Conservation (phyloP, 2,888 invertebrate genomes). For the Belgica antarctica region DNA sequence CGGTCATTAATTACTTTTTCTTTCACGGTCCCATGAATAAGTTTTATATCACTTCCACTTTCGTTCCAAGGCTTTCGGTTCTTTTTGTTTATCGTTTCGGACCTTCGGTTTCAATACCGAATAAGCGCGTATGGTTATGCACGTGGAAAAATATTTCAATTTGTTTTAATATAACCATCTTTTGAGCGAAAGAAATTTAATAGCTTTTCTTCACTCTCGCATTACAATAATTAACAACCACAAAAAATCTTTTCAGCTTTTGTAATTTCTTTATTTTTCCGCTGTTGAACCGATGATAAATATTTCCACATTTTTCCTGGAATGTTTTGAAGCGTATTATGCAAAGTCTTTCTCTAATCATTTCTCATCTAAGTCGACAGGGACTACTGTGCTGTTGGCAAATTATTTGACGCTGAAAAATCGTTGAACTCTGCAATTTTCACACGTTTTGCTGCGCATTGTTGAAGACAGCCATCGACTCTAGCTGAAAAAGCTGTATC, state of each 20-base stretch:
- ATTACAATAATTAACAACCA: slow-evolving; percentile 25
- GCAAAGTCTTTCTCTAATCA: background rate
- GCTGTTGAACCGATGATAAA: background rate
- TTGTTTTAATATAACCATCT: slow-evolving; percentile 5
- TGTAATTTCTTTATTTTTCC: too few relatives aligned
- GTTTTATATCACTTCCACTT: slow-evolving; percentile 30
- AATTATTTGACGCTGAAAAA: too few relatives aligned
- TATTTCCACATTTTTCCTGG: background rate
- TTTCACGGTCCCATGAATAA: background rate
- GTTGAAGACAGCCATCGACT: too few relatives aligned
- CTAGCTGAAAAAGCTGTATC: too few relatives aligned
- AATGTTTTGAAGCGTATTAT: background rate
- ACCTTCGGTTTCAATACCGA: background rate
- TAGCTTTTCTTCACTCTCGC: background rate
- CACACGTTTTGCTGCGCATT: too few relatives aligned
- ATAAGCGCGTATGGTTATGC: background rate
- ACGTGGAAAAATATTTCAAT: slow-evolving; percentile 18
- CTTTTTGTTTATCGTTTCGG: background rate
- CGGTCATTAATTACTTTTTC: slow-evolving; percentile 17
- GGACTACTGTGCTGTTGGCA: too few relatives aligned
- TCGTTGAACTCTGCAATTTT: too few relatives aligned
- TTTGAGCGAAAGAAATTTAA: slow-evolving; percentile 21
- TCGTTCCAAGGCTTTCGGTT: slow-evolving; percentile 8
- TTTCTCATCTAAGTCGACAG: background rate
- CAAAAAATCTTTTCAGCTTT: too few relatives aligned